Percentiles rank a stretch among this genome's conserved stretches.
Conservation (phyloP, 2,888 invertebrate species). For the Rhogogaster chlorosoma region DNA sequence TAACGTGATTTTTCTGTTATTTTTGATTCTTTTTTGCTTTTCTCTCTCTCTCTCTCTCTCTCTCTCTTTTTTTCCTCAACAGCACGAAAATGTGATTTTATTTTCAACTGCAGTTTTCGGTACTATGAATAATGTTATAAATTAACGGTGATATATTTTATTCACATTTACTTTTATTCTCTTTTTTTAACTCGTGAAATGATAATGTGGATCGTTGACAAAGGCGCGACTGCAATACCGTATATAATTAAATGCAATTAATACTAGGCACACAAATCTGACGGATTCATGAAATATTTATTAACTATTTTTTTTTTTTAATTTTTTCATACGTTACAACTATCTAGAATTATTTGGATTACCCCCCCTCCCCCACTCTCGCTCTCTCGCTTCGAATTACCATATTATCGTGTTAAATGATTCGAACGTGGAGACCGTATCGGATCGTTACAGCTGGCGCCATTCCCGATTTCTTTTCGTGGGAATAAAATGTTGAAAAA, state of each 20-base stretch:
- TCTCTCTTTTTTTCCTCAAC: too few species aligned
- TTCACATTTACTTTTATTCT: background rate
- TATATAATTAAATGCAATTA: background rate
- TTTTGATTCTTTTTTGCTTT: background rate
- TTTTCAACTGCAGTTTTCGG: background rate
- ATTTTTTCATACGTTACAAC: background rate
- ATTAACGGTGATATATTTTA: background rate
- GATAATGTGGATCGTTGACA: background rate
- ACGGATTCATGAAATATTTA: slow-evolving; percentile 1
- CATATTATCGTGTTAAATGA: slow-evolving; percentile 33
- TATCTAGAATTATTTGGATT: slow-evolving; percentile 39
- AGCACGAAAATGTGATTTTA: background rate
- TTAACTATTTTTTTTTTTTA: background rate
- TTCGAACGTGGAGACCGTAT: slow-evolving; percentile 4
- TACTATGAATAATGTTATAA: background rate
- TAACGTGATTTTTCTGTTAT: background rate
- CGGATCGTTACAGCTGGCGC: slow-evolving; percentile 22
- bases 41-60: too few species aligned
- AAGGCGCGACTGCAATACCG: background rate
- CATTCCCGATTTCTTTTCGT: slow-evolving; percentile 19
- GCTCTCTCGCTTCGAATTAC: slow-evolving; percentile 23
- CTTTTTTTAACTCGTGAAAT: background rate
- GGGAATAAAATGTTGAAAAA: background rate
- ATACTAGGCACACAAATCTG: background rate
- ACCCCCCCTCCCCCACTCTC: slow-evolving; percentile 31